These are phyloP conservation scores for Betta splendens DNA, from an alignment of 2,797 vertebrate genomes.

Conservation along the genomic window DNA sequence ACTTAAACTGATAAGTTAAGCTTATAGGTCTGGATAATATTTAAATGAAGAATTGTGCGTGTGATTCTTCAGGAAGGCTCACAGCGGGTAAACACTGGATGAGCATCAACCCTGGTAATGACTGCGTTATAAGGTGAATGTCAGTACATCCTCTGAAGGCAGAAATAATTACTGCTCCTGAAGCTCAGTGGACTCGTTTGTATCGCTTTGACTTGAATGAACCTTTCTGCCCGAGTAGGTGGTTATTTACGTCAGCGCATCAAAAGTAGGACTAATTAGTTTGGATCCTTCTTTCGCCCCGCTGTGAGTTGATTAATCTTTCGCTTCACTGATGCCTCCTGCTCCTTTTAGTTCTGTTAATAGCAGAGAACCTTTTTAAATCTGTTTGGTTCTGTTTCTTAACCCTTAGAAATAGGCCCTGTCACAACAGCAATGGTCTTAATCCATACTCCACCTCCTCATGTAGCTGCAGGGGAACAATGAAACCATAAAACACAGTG, in stretches of 20 bases:
- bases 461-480: not conserved
- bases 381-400: no score
- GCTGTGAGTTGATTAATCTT: not conserved
- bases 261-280: not conserved
- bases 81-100: conserved; percentile 9
- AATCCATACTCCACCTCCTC: no score
- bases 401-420: not conserved
- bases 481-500: conserved; percentile 2
- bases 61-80: not conserved
- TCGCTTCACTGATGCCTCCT: not conserved
- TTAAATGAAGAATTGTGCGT: not conserved
- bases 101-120: conserved; percentile 9
- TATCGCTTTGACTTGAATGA: conserved; percentile 16
- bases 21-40: not conserved
- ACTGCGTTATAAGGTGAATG: conserved; percentile 7
- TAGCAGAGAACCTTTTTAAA: no score
- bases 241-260: conserved; percentile 3
- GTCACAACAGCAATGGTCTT: no score
- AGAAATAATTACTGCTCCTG: not conserved
- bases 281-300: not conserved
- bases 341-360: not conserved
- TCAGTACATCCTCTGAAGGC: conserved; percentile 1
- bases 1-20: conserved; percentile 15
- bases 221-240: conserved; percentile 19
- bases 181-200: no score